Percentiles rank a stretch among this genome's conserved stretches.
Conservation (phyloP, 2,797 vertebrate species). For the Loris lydekkerianus region DNA sequence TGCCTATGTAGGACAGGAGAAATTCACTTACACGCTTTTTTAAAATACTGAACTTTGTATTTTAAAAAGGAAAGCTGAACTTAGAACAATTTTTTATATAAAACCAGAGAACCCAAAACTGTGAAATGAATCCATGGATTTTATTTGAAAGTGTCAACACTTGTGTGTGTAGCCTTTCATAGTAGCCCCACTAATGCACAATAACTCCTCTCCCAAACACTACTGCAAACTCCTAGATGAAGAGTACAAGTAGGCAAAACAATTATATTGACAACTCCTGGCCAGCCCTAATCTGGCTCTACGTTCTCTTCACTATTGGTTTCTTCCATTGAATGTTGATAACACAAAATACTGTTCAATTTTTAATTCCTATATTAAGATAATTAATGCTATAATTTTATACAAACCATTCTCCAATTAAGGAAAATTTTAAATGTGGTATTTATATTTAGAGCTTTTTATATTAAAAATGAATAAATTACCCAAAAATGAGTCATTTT, state of each 20-base stretch:
- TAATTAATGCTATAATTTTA: neutral
- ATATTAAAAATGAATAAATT: conserved; percentile 42
- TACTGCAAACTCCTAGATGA: neutral
- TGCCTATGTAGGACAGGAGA: neutral
- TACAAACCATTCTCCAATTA: conserved; percentile 11
- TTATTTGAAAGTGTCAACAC: neutral
- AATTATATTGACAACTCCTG: neutral
- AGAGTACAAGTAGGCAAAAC: neutral
- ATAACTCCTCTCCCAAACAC: neutral
- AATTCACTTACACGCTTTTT: neutral
- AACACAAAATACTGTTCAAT: neutral
- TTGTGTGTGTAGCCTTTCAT: neutral
- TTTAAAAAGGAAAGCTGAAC: conserved; percentile 24
- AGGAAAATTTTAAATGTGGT: neutral
- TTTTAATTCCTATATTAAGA: conserved; percentile 46
- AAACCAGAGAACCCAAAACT: conserved; percentile 18
- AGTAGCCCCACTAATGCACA: neutral
- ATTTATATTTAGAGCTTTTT: conserved; percentile 22
- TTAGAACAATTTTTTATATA: neutral
- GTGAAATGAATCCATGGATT: neutral
- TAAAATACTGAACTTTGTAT: conserved; percentile 13
- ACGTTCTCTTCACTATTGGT: neutral
- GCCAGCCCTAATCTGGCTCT: neutral
- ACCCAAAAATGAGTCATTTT: neutral
- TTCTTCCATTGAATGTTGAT: conserved; percentile 11